Conservation (phyloP, 2,797 vertebrate genomes). For the Characodon lateralis region DNA sequence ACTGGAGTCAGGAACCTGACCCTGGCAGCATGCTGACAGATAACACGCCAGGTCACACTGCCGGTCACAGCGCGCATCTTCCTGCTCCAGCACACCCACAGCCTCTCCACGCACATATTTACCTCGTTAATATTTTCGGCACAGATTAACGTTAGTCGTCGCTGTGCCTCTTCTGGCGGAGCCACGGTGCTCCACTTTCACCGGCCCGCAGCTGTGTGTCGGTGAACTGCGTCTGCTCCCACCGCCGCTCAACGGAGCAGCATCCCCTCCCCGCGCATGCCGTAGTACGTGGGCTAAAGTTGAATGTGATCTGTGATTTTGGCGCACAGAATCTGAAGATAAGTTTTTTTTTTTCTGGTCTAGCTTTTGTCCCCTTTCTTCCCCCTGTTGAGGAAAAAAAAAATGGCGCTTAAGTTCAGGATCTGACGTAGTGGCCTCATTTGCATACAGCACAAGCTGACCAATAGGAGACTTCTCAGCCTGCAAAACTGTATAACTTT, state of each 20-base stretch:
- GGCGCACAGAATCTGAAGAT: background rate
- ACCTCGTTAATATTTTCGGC: conserved; percentile 56
- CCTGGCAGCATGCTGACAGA: conserved; percentile 27
- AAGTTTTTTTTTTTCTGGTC: conserved; percentile 49
- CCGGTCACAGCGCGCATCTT: conserved; percentile 30
- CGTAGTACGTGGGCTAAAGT: background rate
- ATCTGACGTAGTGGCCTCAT: conserved; percentile 87
- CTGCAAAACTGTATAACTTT: conserved; percentile 66
- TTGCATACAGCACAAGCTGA: conserved; percentile 84
- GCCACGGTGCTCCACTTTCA: conserved; percentile 60
- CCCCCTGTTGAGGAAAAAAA: conserved; percentile 79
- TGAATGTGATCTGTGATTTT: conserved; percentile 4
- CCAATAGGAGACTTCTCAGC: conserved; percentile 80
- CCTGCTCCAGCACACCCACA: conserved; percentile 32
- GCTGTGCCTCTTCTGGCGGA: conserved; percentile 55
- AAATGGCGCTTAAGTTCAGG: conserved; percentile 95
- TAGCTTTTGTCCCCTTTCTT: conserved; percentile 79
- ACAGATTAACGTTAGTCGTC: conserved; percentile 63
- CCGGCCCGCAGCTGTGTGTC: conserved; percentile 66
- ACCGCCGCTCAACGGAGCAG: conserved; percentile 42
- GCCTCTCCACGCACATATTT: conserved; percentile 46
- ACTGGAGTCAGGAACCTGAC: conserved; percentile 1
- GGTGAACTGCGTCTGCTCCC: conserved; percentile 53
- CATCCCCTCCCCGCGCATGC: conserved; percentile 31
- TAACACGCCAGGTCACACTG: conserved; percentile 16